Conservation (phyloP, 2,888 invertebrate species). For the Melanostoma scalare region DNA sequence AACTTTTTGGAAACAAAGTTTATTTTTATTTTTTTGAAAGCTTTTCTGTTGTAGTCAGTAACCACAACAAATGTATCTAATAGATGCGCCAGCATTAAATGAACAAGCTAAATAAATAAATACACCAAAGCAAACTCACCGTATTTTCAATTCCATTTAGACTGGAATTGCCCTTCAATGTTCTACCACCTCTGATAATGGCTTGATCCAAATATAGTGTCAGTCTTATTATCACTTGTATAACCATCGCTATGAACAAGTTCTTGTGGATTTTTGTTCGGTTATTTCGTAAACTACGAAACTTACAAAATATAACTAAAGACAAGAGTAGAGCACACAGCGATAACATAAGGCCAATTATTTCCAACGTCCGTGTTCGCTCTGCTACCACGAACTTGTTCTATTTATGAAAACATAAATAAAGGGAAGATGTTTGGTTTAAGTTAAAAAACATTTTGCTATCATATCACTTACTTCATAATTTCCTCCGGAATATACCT, state of each 20-base stretch:
- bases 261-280: conserved; percentile 93
- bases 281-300: conserved; percentile 90
- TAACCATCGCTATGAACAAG: conserved; percentile 91
- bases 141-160: conserved; percentile 86
- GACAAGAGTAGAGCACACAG: conserved; percentile 89
- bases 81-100: too few species aligned
- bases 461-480: conserved; percentile 80
- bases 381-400: conserved; percentile 87
- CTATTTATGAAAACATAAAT: conserved; percentile 81
- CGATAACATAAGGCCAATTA: conserved; percentile 92
- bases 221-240: conserved; percentile 89
- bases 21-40: too few species aligned
- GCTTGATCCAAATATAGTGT: conserved; percentile 90
- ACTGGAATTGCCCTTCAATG: conserved; percentile 79
- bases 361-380: conserved; percentile 89
- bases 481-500: conserved; percentile 82
- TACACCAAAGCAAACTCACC: conserved; percentile 82
- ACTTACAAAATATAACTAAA: conserved; percentile 90
- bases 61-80: too few species aligned
- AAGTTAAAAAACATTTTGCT: conserved; percentile 1
- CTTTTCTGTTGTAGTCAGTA: too few species aligned
- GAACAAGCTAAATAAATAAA: too few species aligned
- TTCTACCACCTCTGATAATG: conserved; percentile 80
- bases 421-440: not conserved
- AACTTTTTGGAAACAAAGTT: too few species aligned